Evolutionary conservation across 1,140 invertebrate species (phyloP), one percentile per base, ranked within the genome.

Genomic region (Gonioctena quinquepunctata): DNA sequence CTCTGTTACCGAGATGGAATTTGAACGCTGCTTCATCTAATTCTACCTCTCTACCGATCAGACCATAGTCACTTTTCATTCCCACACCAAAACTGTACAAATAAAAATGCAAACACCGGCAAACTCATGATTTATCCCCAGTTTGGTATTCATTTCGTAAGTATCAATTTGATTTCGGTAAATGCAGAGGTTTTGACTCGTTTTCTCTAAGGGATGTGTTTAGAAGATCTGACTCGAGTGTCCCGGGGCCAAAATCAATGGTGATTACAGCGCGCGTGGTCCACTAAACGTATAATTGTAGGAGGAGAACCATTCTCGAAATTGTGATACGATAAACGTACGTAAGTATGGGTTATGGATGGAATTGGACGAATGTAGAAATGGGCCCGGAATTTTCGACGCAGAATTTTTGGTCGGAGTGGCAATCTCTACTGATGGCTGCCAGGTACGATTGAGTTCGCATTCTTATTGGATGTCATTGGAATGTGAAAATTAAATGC

Each of bases 221-320:
- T 60, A 33, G 42, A 27, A 49, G 28, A 49, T 28, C 19, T 8
- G 13, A 19, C 13, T 66, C 23, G 19, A 27, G 19, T 33, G 21
- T 26, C 52, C 50, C 19, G 54, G 28, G 66, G 66, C 26, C 27
- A 60, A 23, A 67, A 67, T 67, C 54, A 59, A 50, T 13, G 13
- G 54, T 42, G 54, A 67, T 67, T 67, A 67, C 22, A 59, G 66
- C 52, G 54, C 66, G 50, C 66, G 66, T 60, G 66, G 50, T 48
- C 21, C 54, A 60, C 66, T 67, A 67, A 67, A 67, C 27, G 66
- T 59, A 59, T 67, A 67, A 67, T 67, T 67, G 66, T 60, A 67
- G 66, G 54, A 48, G 66, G 56, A 23, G 56, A 25, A 66, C 52
- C 52, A 54, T 54, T 54, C 52, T 19, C 59, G 5, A 61, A 61